Conservation (phyloP, 2,113 vertebrate genomes). For the Danio rerio region GRCz12tu NC_133182.1:45053001-45053500, state of each 20-base stretch:
- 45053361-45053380: constrained; percentile 68
- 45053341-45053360: constrained; percentile 74
- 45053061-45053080: background rate
- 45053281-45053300: constrained; percentile 45
- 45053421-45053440: constrained; percentile 71
- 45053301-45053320: constrained; percentile 55
- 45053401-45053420: constrained; percentile 66
- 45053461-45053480: constrained; percentile 47
- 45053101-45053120: background rate
- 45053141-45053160: constrained; percentile 1
- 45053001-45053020: too few species aligned
- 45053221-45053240: background rate
- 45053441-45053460: constrained; percentile 65
- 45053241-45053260: constrained; percentile 13
- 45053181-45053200: background rate
- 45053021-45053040: too few species aligned
- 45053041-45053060: background rate
- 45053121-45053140: background rate
- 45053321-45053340: constrained; percentile 70
- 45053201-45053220: background rate
- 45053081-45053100: background rate
- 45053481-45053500: constrained; percentile 68
- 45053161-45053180: background rate
- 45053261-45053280: constrained; percentile 47
- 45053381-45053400: constrained; percentile 67